phyloP scores from a whole-genome alignment of 2,797 vertebrate genomes.

The Smutsia gigantea region DNA sequence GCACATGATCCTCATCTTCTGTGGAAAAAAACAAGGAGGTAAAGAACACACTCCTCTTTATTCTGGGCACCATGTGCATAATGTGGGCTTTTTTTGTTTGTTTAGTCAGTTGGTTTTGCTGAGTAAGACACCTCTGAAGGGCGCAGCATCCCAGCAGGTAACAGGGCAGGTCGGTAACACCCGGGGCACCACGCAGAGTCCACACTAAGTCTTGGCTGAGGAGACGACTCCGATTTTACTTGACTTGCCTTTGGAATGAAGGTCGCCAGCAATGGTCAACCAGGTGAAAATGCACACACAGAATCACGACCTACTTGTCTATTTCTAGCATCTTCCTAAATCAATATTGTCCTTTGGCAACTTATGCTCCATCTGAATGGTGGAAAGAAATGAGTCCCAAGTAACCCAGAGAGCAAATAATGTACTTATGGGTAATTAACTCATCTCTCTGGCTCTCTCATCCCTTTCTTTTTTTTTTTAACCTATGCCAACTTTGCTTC shows the following conservation, averaged over 20 bases:
- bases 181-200: too few species aligned
- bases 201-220: too few species aligned
- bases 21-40: not conserved
- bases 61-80: rapidly evolving
- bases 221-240: not conserved
- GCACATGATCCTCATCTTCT: not conserved
- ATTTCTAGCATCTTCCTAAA: not conserved
- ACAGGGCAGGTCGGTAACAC: not conserved
- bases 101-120: not conserved
- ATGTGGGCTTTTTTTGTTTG: not conserved
- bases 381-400: not conserved
- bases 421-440: not conserved
- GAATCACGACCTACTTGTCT: not conserved
- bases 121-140: not conserved
- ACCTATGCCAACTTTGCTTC: not conserved
- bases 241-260: not conserved
- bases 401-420: not conserved
- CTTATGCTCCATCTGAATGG: not conserved
- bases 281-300: not conserved
- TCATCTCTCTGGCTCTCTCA: not conserved
- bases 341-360: not conserved
- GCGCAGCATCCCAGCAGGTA: not conserved
- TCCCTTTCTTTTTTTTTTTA: not conserved
- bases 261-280: rapidly evolving
- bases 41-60: not conserved